Base-by-base conservation (phyloP, 2,113 vertebrate species). In the Fukomys damarensis region DNA sequence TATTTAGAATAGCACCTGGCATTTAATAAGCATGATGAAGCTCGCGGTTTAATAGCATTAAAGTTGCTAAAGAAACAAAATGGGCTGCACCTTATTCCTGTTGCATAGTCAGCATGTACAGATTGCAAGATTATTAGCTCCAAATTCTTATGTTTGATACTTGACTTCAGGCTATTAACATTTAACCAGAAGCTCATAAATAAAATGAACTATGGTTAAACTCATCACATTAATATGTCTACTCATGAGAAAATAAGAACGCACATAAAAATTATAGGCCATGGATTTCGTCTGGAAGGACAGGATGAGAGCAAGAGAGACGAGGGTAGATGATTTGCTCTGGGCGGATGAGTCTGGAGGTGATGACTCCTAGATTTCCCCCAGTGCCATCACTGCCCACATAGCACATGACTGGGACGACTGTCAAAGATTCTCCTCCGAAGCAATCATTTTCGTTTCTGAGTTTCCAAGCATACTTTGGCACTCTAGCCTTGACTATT, bases 121-220 rank as follows among this genome's bases (percentile, higher is more conserved):
- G 26, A 56, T 43, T 83, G 84, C 59, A 68, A 11, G 56, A 66
- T 84, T 68, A 61, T 56, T 16, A 35, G 65, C 86, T 82, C 66
- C 52, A 66, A 88, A 94, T 93, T 79, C 93, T 66, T 91, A 19
- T 74, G 74, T 91, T 66, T 61, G 93, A 94, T 94, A 66, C 87
- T 95, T 96, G 77, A 95, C 83, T 94, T 83, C 49, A 74, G 86
- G 41, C 92, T 89, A 82, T 94, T 93, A 89, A 91, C 83, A 46
- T 91, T 93, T 88, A 96, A 80, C 83, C 91, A 52, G 56, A 84
- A 88, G 41, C 89, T 92, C 94, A 46, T 93, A 96, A 96, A 92
- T 92, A 94, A 96, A 91, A 89, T 87, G 87, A 89, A 85, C 93
- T 84, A 49, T 35, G 22, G 93, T 97, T 94, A 95, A 91, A 86